Base-by-base conservation (phyloP, 2,888 invertebrate species). In the Diploptera punctata region DNA sequence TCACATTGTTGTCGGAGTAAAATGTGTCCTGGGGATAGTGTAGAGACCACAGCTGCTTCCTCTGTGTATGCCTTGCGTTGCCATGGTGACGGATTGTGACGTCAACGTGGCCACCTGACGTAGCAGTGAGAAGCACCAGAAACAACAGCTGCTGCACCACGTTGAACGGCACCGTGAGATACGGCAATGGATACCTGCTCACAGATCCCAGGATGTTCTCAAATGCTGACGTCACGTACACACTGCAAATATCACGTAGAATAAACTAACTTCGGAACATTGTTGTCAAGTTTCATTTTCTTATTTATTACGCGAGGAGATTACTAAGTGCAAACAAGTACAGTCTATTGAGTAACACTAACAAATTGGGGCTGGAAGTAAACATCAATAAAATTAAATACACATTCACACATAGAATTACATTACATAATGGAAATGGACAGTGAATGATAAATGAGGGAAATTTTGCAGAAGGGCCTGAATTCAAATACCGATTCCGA, bases 161-260 rank as follows among this genome's bases (percentile, higher is more conserved):
- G 74, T 82, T 82, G 77, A 82, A 83, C 21, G 84, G 83, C 73
- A 83, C 78, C 0, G 82, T 81, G 57, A 81, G 76, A 69, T 78
- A 80, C 1, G 83, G 82, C 31, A 82, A 75, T 72, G 80, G 75
- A 76, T 79, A 73, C 75, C 80, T 76, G 76, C 69, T 57, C n/a
- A 75, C n/a, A 3, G 29, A 21, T 19, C 52, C 65, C 16, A 75
- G 49, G 2, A 75, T 44, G 24, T 74, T 67, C 18, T 16, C 67
- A 21, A 72, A 24, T 10, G 73, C 60, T 1, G 74, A 74, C 2
- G 68, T 67, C n/a, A 72, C 61, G 57, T 73, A 75, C 4, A 73
- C 73, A 26, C 70, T 70, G 68, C 4, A 67, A 29, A 24, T 19
- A 44, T n/a, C n/a, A n/a, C n/a, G n/a, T n/a, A n/a, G n/a, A n/a